Percentiles rank a stretch among this genome's conserved stretches.
These are phyloP conservation scores for Hypotaenidia philippensis DNA, from an alignment of 2,797 vertebrate genomes.

Conservation along the genomic window DNA sequence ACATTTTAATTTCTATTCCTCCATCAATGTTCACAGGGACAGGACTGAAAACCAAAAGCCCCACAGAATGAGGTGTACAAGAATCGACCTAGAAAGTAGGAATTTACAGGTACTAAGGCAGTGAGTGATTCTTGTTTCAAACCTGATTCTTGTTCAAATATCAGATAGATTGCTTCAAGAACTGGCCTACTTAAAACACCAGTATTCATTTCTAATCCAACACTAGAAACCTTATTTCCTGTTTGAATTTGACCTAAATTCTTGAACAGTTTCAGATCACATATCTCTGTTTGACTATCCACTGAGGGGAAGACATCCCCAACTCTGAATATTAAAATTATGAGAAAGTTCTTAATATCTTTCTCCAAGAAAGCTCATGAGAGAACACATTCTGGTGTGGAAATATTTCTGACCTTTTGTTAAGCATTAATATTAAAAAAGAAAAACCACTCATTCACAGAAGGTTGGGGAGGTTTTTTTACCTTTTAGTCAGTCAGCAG, in stretches of 20 bases:
- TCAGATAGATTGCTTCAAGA: not conserved
- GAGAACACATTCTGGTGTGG: not conserved
- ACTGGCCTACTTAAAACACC: not conserved
- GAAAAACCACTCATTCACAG: not conserved
- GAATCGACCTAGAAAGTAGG: not conserved
- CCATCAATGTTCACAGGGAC: not conserved
- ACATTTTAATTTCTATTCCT: not conserved
- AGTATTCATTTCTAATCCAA: not conserved
- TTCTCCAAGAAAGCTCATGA: not conserved
- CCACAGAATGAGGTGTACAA: fast-evolving
- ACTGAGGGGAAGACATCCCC: not conserved
- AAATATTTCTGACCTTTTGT: not conserved
- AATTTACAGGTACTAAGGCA: not conserved
- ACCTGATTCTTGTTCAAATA: not conserved
- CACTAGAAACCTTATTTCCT: not conserved
- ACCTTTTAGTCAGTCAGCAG: not conserved
- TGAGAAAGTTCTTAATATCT: not conserved
- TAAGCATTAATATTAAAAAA: not conserved
- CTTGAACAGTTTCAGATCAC: not conserved
- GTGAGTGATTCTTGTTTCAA: too few relatives aligned
- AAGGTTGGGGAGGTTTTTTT: not conserved
- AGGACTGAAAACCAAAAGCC: not conserved
- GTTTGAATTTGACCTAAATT: not conserved
- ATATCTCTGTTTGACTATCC: not conserved
- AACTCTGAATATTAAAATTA: not conserved